These are phyloP conservation scores for Gyps fulvus DNA, from an alignment of 2,113 vertebrate species.

Conservation along the genomic window DNA sequence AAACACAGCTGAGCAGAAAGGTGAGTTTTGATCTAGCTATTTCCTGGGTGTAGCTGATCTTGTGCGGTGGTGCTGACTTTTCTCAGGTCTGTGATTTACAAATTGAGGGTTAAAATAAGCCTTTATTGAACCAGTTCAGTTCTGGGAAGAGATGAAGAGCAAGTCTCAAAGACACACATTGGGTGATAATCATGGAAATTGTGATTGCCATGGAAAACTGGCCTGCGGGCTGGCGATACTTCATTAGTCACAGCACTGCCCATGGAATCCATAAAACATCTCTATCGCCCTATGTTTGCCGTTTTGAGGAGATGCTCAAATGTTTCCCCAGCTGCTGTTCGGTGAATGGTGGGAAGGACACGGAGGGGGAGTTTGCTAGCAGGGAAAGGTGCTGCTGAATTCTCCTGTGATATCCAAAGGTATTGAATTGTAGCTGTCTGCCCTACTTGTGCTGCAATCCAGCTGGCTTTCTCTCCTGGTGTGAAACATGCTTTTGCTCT, in stretches of 20 bases:
- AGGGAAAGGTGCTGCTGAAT: background rate
- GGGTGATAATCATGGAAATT: background rate
- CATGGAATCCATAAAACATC: background rate
- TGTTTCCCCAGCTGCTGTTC: background rate
- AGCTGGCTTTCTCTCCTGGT: background rate
- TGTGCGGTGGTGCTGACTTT: background rate
- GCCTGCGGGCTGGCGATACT: background rate
- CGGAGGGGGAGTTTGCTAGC: background rate
- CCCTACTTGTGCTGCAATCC: rapidly evolving
- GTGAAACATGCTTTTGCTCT: background rate
- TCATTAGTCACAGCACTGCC: background rate
- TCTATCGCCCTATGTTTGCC: background rate
- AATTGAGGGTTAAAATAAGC: background rate
- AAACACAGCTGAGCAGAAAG: background rate
- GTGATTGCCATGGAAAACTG: background rate
- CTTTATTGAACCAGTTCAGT: background rate
- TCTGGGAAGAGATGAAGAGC: background rate
- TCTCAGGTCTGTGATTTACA: background rate
- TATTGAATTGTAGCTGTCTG: background rate
- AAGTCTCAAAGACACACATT: background rate
- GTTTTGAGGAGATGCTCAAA: background rate
- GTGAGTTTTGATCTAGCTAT: background rate
- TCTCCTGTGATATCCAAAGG: background rate
- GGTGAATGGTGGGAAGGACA: background rate
- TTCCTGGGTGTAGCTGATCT: background rate